Base-by-base conservation (phyloP, 2,113 vertebrate genomes). In the Chascanopsetta lugubris region DNA sequence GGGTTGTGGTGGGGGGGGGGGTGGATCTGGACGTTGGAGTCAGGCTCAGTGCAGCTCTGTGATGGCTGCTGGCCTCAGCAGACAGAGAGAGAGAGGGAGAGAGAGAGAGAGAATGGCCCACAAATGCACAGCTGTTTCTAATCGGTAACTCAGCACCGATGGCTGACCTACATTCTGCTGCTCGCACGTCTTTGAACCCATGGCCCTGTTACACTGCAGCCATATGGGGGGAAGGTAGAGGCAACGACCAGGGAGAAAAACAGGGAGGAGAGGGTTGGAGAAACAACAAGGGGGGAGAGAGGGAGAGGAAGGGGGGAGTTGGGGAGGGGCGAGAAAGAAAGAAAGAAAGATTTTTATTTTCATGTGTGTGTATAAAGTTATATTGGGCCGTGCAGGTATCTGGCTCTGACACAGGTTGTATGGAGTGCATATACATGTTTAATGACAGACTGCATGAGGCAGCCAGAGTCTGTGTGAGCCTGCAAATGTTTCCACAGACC, bases 91-190 rank as follows among this genome's bases (percentile, higher is more conserved):
- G 7, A 38, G 34, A 15, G 7, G 15, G 34, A 15, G 34, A 15
- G 34, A 72, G 63, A 77, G 64, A 43, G 77, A 79, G 54, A 68
- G 82, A 86, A 62, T 72, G 79, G 84, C 75, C 76, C 73, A 84
- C 79, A 84, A 87, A 83, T 22, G 51, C 80, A 88, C 88, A 91
- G 89, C 89, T 91, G 90, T 91, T 92, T 92, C 83, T 89, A 89
- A 92, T 92, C 87, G 84, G 90, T 91, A 91, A 91, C 84, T 89
- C 84, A 80, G 88, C 84, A 85, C 89, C 79, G 54, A 84, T 83
- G 83, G 76, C 75, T 91, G 89, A 90, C 90, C 90, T 90, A 92
- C 87, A 92, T 92, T 90, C 86, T 86, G 85, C 71, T 79, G 75
- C 83, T 61, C 56, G 87, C 85, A 72, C 63, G 79, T 82, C 88